Evolutionary conservation across 2,113 vertebrate genomes (phyloP).

Genomic region (Lophochroa leadbeateri): DNA sequence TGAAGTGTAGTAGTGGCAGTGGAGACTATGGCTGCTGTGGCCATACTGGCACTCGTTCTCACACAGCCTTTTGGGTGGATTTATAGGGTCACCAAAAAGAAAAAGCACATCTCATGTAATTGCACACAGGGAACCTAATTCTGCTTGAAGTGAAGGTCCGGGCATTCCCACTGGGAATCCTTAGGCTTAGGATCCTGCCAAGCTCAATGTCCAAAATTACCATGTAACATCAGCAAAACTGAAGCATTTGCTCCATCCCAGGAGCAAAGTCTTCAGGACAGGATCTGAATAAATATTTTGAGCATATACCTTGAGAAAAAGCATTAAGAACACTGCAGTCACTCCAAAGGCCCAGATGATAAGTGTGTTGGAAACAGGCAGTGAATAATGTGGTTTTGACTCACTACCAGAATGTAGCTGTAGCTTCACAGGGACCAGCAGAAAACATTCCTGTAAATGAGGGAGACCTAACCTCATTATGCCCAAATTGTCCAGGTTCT

Average conservation of each 20-base stretch:
- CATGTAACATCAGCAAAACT: not conserved
- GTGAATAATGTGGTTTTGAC: not conserved
- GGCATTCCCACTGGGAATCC: not conserved
- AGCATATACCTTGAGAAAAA: not conserved
- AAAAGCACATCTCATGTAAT: not conserved
- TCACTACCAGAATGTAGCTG: not conserved
- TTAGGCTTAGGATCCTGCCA: not conserved
- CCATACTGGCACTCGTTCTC: fast-evolving
- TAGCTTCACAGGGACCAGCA: not conserved
- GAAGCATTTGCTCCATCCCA: not conserved
- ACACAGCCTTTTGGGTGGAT: not conserved
- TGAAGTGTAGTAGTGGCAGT: not conserved
- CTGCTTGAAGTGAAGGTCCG: not conserved
- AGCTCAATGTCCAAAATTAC: not conserved
- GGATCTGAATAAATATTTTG: not conserved
- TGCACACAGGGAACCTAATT: not conserved
- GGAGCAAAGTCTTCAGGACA: not conserved
- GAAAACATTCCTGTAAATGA: not conserved
- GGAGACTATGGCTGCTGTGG: fast-evolving
- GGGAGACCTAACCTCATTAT: not conserved
- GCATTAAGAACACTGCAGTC: not conserved
- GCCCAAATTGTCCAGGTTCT: not conserved
- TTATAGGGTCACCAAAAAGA: not conserved
- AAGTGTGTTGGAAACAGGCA: not conserved
- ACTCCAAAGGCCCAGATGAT: not conserved